Percentiles rank a stretch among this genome's conserved stretches.
Evolutionary conservation across 30 jellyfish, hydroid and myxozoan genomes (phyloP).

Genomic region (Aurelia aurita complex sp. Pacific): DNA sequence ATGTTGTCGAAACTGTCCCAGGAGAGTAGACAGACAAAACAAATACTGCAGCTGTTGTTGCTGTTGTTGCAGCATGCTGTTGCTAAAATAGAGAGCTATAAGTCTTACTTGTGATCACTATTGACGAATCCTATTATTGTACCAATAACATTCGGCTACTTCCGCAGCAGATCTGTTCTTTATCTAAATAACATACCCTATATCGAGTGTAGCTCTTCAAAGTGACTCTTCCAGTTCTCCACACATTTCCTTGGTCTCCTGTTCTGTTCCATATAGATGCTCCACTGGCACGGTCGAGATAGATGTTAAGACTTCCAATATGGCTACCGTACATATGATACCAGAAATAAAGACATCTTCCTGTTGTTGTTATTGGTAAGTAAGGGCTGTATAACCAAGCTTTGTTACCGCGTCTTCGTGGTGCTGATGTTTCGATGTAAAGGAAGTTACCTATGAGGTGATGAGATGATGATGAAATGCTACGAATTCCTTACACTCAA

Average conservation of each 20-base stretch:
- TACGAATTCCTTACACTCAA: no score
- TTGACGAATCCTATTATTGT: no score
- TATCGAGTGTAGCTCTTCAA: constrained; percentile 42
- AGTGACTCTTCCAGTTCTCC: constrained; percentile 96
- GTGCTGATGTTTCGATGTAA: constrained; percentile 90
- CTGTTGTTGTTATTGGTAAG: constrained; percentile 44
- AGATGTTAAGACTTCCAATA: constrained; percentile 83
- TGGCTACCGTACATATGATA: constrained; percentile 94
- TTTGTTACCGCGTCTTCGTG: constrained; percentile 84
- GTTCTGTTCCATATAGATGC: constrained; percentile 90
- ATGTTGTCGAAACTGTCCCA: no score
- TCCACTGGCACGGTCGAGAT: constrained; percentile 50
- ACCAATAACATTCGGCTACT: no score
- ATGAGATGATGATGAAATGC: not conserved
- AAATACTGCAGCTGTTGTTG: no score
- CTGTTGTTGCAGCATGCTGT: no score
- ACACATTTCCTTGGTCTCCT: constrained; percentile 91
- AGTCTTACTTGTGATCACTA: no score
- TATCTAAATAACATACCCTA: constrained; percentile 39
- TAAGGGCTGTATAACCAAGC: constrained; percentile 80
- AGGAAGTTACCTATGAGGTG: constrained; percentile 77
- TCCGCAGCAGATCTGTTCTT: no score
- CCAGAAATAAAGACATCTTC: constrained; percentile 92
- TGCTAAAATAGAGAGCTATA: no score
- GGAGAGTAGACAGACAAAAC: no score